These are phyloP conservation scores for Sylvicola fuscatus DNA, from an alignment of 2,888 invertebrate species.

Conservation along the genomic window DNA sequence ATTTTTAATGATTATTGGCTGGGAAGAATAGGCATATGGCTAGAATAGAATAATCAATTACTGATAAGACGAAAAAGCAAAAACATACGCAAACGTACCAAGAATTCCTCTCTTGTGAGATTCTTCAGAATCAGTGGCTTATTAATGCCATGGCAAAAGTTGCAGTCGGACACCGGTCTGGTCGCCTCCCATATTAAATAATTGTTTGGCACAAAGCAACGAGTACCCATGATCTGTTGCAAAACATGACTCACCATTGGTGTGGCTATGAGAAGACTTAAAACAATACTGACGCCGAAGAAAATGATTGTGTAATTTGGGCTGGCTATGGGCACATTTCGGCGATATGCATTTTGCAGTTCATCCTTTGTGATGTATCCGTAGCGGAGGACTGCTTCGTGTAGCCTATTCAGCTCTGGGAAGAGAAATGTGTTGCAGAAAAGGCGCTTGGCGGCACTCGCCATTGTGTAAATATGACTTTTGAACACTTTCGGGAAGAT, in stretches of 20 bases:
- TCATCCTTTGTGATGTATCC: too few species aligned
- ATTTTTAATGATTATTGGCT: constrained; percentile 59
- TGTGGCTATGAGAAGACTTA: constrained; percentile 9
- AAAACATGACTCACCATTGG: constrained; percentile 21
- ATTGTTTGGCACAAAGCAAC: constrained; percentile 67
- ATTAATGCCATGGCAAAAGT: constrained; percentile 34
- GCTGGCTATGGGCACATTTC: background rate
- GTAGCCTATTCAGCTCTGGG: too few species aligned
- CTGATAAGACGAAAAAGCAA: too few species aligned
- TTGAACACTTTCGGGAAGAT: too few species aligned
- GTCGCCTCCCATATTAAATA: constrained; percentile 75
- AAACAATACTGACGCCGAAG: background rate
- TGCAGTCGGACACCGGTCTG: constrained; percentile 61
- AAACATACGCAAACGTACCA: constrained; percentile 18
- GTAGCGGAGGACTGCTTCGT: too few species aligned
- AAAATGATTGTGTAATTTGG: background rate
- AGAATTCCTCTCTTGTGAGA: constrained; percentile 45
- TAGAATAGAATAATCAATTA: constrained; percentile 12
- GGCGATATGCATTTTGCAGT: too few species aligned
- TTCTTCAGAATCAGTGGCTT: constrained; percentile 47
- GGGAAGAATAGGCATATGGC: constrained; percentile 53
- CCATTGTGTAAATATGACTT: too few species aligned
- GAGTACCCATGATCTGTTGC: constrained; percentile 30
- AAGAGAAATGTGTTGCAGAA: too few species aligned
- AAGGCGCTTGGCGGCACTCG: too few species aligned